These are phyloP conservation scores for Trinorchestia longiramus DNA, from an alignment of 1,140 invertebrate species.

Conservation along the genomic window DNA sequence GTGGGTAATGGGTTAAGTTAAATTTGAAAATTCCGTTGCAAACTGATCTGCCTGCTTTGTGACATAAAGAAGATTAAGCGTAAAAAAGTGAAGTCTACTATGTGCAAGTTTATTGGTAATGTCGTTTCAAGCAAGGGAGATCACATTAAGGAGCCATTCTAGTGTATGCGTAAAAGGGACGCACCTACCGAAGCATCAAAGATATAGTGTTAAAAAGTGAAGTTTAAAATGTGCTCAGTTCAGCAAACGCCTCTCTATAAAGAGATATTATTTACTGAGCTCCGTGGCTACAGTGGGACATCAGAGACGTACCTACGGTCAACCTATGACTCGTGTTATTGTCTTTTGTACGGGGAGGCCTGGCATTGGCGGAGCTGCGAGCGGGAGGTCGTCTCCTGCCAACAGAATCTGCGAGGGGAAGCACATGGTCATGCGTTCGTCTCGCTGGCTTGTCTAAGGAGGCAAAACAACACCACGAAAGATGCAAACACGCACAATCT, in stretches of 20 bases:
- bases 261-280: neutral
- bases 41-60: neutral
- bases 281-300: neutral
- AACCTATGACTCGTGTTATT: slow-evolving; percentile 59
- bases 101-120: neutral
- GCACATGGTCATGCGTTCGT: slow-evolving; percentile 59
- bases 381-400: slow-evolving; percentile 59
- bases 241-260: neutral
- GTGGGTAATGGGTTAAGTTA: neutral
- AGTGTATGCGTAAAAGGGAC: too few species aligned
- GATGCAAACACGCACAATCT: neutral
- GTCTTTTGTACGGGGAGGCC: slow-evolving; percentile 64
- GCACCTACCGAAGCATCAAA: neutral
- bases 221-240: neutral
- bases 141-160: neutral
- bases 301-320: slow-evolving; percentile 63
- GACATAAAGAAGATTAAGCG: neutral
- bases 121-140: neutral
- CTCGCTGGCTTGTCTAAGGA: neutral
- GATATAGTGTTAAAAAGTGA: neutral
- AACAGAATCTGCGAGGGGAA: slow-evolving; percentile 64
- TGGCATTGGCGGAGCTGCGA: slow-evolving; percentile 61
- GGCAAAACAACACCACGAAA: neutral
- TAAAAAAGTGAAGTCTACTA: neutral
- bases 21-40: neutral